Conservation (phyloP, 2,888 invertebrate genomes). For the Diarsia brunnea region DNA sequence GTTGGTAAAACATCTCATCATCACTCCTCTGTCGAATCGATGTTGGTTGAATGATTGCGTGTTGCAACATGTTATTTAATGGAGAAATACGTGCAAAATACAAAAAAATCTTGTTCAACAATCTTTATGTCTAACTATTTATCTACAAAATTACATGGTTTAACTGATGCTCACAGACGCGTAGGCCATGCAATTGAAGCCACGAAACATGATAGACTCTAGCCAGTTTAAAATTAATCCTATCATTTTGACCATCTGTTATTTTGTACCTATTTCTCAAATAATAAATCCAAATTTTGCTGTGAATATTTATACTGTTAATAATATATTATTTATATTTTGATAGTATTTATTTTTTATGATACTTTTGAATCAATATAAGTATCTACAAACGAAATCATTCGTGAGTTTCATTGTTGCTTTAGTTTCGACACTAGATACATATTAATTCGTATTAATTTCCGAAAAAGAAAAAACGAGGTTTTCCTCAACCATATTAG, state of each 20-base stretch:
- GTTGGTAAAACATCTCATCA: not conserved
- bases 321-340: conserved; percentile 30
- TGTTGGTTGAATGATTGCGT: conserved; percentile 30
- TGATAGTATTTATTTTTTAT: conserved; percentile 33
- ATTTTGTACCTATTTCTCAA: not conserved
- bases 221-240: not conserved
- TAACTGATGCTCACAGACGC: not conserved
- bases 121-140: not conserved
- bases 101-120: not conserved
- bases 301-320: conserved; percentile 27
- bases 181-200: not conserved
- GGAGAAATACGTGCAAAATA: not conserved
- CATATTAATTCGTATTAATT: too few relatives aligned
- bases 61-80: not conserved
- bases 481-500: not conserved
- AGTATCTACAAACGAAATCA: conserved; percentile 15
- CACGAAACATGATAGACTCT: not conserved
- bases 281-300: conserved; percentile 34
- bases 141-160: not conserved
- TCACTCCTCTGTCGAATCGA: not conserved
- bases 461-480: not conserved
- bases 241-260: not conserved
- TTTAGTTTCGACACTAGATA: not conserved
- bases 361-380: conserved; percentile 26
- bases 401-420: conserved; percentile 21